Conservation (phyloP, 2,888 invertebrate species). For the Zaprionus obscuricornis region DNA sequence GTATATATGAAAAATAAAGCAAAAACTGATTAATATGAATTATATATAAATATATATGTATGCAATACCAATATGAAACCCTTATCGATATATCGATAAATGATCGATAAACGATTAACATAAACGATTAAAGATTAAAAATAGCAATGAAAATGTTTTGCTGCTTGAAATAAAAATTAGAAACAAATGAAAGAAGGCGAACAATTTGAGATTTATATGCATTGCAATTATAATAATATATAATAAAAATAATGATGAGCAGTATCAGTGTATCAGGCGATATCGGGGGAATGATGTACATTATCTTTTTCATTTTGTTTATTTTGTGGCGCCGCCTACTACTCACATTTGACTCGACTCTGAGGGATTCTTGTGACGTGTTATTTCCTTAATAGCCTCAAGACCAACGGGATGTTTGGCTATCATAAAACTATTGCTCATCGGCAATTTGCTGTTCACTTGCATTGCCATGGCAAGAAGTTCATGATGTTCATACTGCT, state of each 20-base stretch:
- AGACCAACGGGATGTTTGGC: constrained; percentile 88
- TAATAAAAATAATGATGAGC: no score
- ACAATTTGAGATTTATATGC: not conserved
- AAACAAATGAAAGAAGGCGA: constrained; percentile 7
- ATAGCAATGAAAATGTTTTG: not conserved
- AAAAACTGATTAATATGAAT: no score
- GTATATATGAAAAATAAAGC: no score
- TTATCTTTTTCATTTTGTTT: no score
- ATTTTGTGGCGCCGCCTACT: not conserved
- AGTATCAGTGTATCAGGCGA: no score
- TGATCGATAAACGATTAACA: not conserved
- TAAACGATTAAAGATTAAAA: constrained; percentile 3
- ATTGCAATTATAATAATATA: no score
- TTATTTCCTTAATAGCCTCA: constrained; percentile 91
- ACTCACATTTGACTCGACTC: constrained; percentile 84
- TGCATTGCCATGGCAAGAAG: constrained; percentile 48
- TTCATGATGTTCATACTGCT: constrained; percentile 44
- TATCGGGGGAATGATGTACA: no score
- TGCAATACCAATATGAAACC: no score
- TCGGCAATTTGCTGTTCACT: constrained; percentile 76
- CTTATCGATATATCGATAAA: not conserved
- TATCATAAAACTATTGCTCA: constrained; percentile 83
- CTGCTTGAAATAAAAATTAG: constrained; percentile 19
- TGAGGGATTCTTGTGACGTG: constrained; percentile 86
- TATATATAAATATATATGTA: no score